These are phyloP conservation scores for Gymnothorax reevesii DNA, from an alignment of 2,797 vertebrate species.

Conservation along the genomic window DNA sequence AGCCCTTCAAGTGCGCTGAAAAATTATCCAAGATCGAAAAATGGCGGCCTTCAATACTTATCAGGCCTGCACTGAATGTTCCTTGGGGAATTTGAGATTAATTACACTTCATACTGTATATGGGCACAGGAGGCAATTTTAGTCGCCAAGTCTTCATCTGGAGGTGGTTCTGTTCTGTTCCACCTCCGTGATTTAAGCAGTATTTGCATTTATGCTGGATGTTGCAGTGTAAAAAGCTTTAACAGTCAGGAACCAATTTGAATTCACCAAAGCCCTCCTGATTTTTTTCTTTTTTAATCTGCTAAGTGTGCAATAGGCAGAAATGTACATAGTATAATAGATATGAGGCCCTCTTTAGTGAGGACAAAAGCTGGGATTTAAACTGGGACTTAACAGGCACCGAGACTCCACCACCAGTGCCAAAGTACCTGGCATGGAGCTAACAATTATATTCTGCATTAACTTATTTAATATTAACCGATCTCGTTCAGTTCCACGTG, in stretches of 20 bases:
- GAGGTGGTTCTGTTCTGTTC: constrained; percentile 14
- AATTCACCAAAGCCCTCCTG: not conserved
- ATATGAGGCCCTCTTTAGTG: not conserved
- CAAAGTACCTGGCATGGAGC: too few relatives aligned
- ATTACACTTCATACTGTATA: constrained; percentile 36
- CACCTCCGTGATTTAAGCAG: not conserved
- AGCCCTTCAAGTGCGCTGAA: not conserved
- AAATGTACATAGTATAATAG: not conserved
- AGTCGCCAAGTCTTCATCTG: constrained; percentile 26
- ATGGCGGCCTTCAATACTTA: not conserved
- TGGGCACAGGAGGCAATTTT: constrained; percentile 23
- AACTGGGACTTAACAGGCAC: not conserved
- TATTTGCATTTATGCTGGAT: not conserved
- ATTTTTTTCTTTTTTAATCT: not conserved
- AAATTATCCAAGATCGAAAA: not conserved
- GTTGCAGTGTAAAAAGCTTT: not conserved
- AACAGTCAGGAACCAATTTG: constrained; percentile 9
- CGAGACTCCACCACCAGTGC: not conserved
- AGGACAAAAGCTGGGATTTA: constrained; percentile 19
- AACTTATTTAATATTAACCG: not conserved
- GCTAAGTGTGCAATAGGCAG: not conserved
- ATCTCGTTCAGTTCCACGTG: not conserved
- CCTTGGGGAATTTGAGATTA: constrained; percentile 21
- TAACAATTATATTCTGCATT: not conserved
- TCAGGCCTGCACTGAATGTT: constrained; percentile 1